phyloP scores from a whole-genome alignment of 2,113 vertebrate species.

The Paradisaea rubra region DNA sequence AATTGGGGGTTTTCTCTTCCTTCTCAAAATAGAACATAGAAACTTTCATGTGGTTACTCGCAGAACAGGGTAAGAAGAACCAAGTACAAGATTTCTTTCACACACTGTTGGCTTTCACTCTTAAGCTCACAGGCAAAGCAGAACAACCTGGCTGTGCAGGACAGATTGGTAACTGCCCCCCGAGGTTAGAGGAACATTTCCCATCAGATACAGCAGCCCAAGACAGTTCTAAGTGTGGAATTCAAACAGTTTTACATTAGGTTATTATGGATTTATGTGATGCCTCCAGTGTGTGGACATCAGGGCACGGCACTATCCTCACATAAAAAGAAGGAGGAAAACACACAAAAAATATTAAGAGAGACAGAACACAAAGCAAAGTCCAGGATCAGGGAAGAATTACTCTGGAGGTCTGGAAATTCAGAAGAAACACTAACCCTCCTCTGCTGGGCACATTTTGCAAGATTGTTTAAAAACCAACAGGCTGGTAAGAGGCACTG shows the following conservation, averaged over 20 bases:
- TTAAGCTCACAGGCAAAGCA: background rate
- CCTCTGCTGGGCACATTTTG: background rate
- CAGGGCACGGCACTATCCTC: background rate
- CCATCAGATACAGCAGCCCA: background rate
- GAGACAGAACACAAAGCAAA: background rate
- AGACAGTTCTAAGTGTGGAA: background rate
- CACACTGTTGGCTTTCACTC: background rate
- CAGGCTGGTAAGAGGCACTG: background rate
- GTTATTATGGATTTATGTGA: background rate
- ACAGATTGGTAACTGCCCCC: background rate
- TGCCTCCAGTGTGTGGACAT: background rate
- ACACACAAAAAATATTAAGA: background rate
- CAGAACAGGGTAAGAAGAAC: background rate
- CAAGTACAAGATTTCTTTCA: background rate
- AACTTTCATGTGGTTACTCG: constrained; percentile 10
- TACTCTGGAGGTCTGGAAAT: background rate
- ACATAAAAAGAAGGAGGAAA: background rate
- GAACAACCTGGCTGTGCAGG: background rate
- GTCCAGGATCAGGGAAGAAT: background rate
- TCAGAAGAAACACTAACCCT: background rate
- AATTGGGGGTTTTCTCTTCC: background rate
- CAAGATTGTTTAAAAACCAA: background rate
- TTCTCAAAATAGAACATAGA: constrained; percentile 27
- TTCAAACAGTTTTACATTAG: background rate
- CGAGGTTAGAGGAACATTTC: background rate